Percentiles rank a stretch among this genome's conserved stretches.
Conservation (phyloP, 2,113 vertebrate species). For the Gymnocephalus cernua region DNA sequence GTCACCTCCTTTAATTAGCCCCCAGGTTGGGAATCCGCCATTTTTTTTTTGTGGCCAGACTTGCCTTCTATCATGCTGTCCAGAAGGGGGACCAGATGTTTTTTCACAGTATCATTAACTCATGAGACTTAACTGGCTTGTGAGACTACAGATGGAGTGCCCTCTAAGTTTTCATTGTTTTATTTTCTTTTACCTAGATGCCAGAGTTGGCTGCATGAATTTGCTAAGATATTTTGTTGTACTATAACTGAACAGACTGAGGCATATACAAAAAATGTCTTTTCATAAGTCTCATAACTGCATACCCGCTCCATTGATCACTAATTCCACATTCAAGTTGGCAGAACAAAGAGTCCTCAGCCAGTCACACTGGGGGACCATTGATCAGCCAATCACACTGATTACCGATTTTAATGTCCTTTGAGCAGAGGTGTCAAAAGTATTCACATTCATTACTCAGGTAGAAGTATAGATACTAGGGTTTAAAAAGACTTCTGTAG, state of each 20-base stretch:
- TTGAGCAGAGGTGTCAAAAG: neutral
- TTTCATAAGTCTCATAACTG: neutral
- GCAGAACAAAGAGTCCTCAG: neutral
- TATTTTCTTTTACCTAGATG: neutral
- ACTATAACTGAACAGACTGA: neutral
- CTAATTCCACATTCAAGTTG: neutral
- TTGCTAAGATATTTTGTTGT: neutral
- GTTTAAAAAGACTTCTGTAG: no score
- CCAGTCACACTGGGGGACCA: conserved; percentile 5
- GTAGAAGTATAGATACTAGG: no score
- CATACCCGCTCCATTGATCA: neutral
- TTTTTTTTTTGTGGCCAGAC: conserved; percentile 48
- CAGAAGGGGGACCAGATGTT: conserved; percentile 58
- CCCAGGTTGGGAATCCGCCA: conserved; percentile 42
- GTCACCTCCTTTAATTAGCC: conserved; percentile 65
- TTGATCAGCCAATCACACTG: conserved; percentile 15
- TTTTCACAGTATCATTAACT: conserved; percentile 50
- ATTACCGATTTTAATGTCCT: conserved; percentile 7
- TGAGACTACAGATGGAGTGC: conserved; percentile 12
- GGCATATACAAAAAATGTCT: neutral
- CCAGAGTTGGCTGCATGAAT: neutral
- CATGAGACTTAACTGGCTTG: conserved; percentile 24
- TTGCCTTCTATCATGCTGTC: conserved; percentile 39
- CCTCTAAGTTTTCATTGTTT: conserved; percentile 3
- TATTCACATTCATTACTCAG: no score